phyloP scores from a whole-genome alignment of 1,140 invertebrate species.

The Protaetia brevitarsis region DNA sequence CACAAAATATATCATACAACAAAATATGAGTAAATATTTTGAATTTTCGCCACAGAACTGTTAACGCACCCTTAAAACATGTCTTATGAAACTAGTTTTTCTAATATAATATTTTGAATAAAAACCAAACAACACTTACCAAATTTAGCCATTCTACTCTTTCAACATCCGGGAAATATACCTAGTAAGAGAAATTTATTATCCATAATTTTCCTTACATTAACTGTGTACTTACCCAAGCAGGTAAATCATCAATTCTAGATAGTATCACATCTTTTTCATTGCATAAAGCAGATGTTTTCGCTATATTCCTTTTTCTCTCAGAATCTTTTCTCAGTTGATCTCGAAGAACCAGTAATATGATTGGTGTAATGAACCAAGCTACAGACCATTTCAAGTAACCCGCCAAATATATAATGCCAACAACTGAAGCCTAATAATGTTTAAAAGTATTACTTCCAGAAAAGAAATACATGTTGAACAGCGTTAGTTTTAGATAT shows the following conservation, averaged over 20 bases:
- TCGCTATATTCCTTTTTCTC: constrained; percentile 72
- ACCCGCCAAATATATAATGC: constrained; percentile 75
- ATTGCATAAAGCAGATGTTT: constrained; percentile 71
- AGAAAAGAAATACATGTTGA: neutral
- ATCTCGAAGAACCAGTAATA: constrained; percentile 74
- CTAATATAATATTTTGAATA: no score
- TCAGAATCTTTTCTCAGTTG: constrained; percentile 74
- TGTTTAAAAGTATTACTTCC: no score
- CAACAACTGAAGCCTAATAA: constrained; percentile 59
- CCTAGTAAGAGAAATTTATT: constrained; percentile 50
- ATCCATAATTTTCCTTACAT: neutral
- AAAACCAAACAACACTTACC: no score
- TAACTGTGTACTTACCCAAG: constrained; percentile 68
- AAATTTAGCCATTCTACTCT: constrained; percentile 92
- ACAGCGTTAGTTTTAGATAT: neutral
- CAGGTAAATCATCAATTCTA: constrained; percentile 82
- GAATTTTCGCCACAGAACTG: no score
- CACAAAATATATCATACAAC: no score
- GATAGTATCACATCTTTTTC: constrained; percentile 86
- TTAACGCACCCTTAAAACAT: no score
- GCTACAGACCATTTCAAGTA: constrained; percentile 83
- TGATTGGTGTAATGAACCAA: constrained; percentile 81
- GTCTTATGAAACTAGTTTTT: no score
- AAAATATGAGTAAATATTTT: no score
- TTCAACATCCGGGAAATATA: constrained; percentile 93